Evolutionary conservation across 1,140 invertebrate species (phyloP), one percentile per base, ranked within the genome.

Genomic region (Dryas iulia): DNA sequence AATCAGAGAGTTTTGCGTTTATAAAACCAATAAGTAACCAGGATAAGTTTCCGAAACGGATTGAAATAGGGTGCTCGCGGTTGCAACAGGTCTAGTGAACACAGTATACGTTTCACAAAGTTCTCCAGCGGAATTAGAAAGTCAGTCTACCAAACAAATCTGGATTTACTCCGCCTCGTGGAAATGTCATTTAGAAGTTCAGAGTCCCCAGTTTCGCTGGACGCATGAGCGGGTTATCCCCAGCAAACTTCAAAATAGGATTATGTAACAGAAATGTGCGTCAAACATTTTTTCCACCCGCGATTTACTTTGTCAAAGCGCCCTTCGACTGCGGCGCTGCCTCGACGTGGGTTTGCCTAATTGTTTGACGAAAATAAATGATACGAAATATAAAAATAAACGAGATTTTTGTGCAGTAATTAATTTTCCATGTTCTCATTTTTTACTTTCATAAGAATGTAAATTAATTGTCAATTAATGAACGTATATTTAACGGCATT

Each of bases 281-380:
- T 82, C 14, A 82, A 78, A 80, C 80, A 79, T 84, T 85, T 81
- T 84, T 88, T 81, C 39, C 39, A 47, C 18, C 14, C 18, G 18
- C 39, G 39, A 10, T 47, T 47, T 47, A 47, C 14, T 47, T 47
- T 18, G 31, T 79, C 70, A 66, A 70, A 69, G 54, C 59, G 47
- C 30, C 59, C 59, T 69, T 62, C 84, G 83, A 86, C 78, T 78
- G 73, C 61, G 74, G 63, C 65, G 57, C 68, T 63, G 70, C 71
- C 68, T 68, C 81, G 69, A 76, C 57, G 78, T 68, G 71, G 71
- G 69, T 70, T 76, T 71, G 75, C 81, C 82, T 87, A 87, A 88
- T 90, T 90, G 84, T 83, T 88, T 82, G 81, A 87, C 83, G 84
- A 86, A 87, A 89, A 89, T 86, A 89, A 90, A 89, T 90, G 83